Evolutionary conservation across 2,113 vertebrate species (phyloP).

Genomic region (Henicopernis longicauda): DNA sequence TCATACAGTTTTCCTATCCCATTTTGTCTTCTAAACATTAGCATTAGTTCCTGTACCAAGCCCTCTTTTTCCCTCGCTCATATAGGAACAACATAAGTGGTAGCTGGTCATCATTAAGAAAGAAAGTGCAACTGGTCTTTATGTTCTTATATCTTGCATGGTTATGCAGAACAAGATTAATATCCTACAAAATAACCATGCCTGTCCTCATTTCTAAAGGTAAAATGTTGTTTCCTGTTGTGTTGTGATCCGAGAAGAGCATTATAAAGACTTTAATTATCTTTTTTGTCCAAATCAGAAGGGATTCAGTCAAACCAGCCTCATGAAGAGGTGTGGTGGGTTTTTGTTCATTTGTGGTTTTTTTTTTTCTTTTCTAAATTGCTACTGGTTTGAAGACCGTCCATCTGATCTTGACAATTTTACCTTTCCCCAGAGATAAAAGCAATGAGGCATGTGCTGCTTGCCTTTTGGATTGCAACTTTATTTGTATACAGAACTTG

Average conservation of each 20-base stretch:
- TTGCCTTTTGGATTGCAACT: constrained; percentile 34
- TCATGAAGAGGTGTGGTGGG: background rate
- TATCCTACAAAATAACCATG: background rate
- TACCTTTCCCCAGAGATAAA: constrained; percentile 30
- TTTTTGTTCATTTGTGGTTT: background rate
- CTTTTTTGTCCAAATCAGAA: background rate
- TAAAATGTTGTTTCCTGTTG: constrained; percentile 5
- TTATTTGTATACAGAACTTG: constrained; percentile 41
- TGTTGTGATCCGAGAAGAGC: background rate
- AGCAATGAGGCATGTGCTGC: constrained; percentile 27
- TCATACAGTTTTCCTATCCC: background rate
- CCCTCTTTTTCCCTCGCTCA: background rate
- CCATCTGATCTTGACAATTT: constrained; percentile 19
- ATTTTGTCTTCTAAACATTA: background rate
- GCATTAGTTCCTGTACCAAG: background rate
- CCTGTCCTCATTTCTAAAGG: background rate
- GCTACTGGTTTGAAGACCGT: background rate
- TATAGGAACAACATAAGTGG: background rate
- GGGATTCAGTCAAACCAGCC: background rate
- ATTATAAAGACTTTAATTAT: background rate
- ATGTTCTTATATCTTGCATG: background rate
- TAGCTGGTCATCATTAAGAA: background rate
- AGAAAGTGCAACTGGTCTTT: background rate
- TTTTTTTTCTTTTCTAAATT: background rate
- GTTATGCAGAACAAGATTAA: background rate